phyloP scores from a whole-genome alignment of 2,888 invertebrate genomes.

The Torymus tubicola region DNA sequence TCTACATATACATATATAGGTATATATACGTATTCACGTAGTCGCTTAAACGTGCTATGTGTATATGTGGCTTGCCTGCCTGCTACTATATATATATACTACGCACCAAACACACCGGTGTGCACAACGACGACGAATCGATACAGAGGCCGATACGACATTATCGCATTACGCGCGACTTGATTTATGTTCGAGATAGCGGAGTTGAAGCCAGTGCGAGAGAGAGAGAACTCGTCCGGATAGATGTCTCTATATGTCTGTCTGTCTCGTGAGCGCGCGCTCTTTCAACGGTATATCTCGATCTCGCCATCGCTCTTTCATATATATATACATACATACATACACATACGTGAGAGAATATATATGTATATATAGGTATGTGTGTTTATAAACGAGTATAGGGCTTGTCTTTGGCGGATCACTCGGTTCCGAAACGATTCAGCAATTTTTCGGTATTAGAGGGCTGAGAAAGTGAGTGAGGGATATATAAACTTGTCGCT shows the following conservation, averaged over 20 bases:
- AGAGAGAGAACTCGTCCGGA: constrained; percentile 32
- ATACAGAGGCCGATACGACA: constrained; percentile 58
- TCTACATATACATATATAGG: too few relatives aligned
- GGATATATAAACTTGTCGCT: too few relatives aligned
- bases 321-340: neutral
- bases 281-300: constrained; percentile 38
- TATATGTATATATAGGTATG: too few relatives aligned
- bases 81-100: too few relatives aligned
- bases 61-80: too few relatives aligned
- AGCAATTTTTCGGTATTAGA: constrained; percentile 44
- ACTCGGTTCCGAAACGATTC: constrained; percentile 11
- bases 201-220: neutral
- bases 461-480: too few relatives aligned
- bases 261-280: constrained; percentile 44
- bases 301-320: constrained; percentile 27
- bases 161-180: constrained; percentile 63
- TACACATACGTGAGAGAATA: too few relatives aligned
- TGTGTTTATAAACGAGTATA: too few relatives aligned
- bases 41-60: too few relatives aligned
- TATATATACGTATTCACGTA: too few relatives aligned
- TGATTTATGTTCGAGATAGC: constrained; percentile 66
- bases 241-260: constrained; percentile 55
- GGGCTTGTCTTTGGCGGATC: too few relatives aligned
- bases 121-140: constrained; percentile 50
- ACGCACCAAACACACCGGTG: too few relatives aligned